Base-by-base conservation (phyloP, 2,888 invertebrate genomes). In the Arge pagana region DNA sequence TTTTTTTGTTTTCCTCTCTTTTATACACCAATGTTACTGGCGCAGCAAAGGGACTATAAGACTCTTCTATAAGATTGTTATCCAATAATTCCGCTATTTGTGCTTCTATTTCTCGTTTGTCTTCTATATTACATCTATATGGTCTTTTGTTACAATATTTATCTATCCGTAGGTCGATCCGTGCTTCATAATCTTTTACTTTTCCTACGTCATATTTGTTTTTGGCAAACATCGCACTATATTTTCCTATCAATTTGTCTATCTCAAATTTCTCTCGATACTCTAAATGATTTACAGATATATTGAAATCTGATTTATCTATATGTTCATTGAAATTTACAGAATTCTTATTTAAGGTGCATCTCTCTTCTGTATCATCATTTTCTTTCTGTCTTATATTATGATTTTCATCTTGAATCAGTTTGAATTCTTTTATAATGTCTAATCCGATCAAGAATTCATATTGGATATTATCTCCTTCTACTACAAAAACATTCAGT, bases 181-280 rank as follows among this genome's bases (percentile, higher is more conserved):
- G 37, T 3, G 37, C 37, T 7, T 37, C 37, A 10, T 37, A 37
- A 21, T 21, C 37, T 10, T 19, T 37, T 4, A 37, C 53, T 50
- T 41, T 57, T 7, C 48, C 40, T 13, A 50, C 33, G 50, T 54
- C 49, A 35, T 52, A 56, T 49, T 52, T 53, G 16, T 61, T 51
- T 50, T 52, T 60, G 3, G 56, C 56, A 58, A 61, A 61, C 1
- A 59, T 21, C 31, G 36, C 3, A 3, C 50, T 54, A 39, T 61
- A 56, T 48, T 58, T 31, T 35, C 55, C 26, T 39, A 54, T 40
- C 7, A n/a, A 21, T 19, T 15, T 18, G 13, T 37, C 37, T 19
- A 37, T 19, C 7, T 37, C 21, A 3, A 18, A 3, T 21, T 19
- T 18, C 11, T 21, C 4, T 37, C 21, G 37, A n/a, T 19, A 6